These are phyloP conservation scores for Apostichopus californicus DNA, from an alignment of 35 echinoderm and acorn worm genomes.

Conservation along the genomic window DNA sequence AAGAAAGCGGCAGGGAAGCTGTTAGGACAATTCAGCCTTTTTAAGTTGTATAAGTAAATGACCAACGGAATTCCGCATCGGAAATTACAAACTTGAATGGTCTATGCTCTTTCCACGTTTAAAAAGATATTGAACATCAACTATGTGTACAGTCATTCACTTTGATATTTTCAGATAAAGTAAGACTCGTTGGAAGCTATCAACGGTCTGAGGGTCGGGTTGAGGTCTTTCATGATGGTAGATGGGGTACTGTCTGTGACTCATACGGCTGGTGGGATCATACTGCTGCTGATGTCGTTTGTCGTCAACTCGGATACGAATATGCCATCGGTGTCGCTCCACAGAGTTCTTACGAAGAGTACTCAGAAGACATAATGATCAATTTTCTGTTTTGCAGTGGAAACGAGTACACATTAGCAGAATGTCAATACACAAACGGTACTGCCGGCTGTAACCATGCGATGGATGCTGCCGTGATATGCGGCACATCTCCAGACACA, in stretches of 20 bases:
- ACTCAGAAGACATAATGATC: slow-evolving; percentile 14
- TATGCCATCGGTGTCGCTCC: neutral
- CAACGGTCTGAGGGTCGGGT: neutral
- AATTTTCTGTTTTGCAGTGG: neutral
- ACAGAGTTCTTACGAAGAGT: neutral
- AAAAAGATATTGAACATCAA: too few species aligned
- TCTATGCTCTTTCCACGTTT: too few species aligned
- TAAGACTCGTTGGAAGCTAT: slow-evolving; percentile 5
- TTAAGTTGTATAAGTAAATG: too few species aligned
- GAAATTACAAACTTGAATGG: too few species aligned
- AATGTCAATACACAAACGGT: neutral
- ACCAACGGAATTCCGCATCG: too few species aligned
- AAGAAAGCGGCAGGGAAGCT: too few species aligned
- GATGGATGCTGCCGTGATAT: slow-evolving; percentile 4
- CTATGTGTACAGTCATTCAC: too few species aligned
- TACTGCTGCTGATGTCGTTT: neutral
- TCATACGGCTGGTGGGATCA: neutral
- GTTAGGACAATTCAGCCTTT: too few species aligned
- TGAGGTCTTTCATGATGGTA: slow-evolving; percentile 2
- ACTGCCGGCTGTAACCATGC: neutral
- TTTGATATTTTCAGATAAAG: neutral
- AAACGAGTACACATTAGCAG: neutral
- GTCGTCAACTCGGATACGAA: slow-evolving; percentile 16
- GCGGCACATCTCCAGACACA: neutral
- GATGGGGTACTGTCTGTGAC: slow-evolving; percentile 30